These are phyloP conservation scores for Trematomus loennbergii DNA, from an alignment of 2,113 vertebrate species.

Conservation along the genomic window DNA sequence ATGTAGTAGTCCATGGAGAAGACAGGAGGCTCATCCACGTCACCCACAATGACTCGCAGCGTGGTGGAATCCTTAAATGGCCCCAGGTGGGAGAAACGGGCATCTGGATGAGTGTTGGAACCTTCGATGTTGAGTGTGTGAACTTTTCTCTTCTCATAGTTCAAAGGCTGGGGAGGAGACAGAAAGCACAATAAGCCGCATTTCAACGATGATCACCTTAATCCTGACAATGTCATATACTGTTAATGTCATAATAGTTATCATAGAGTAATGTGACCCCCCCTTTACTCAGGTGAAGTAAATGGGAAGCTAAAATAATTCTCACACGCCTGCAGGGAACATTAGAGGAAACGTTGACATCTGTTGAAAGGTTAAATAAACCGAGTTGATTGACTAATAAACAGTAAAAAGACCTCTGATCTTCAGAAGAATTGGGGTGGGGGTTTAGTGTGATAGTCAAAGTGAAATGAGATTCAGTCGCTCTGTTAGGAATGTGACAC, in stretches of 20 bases:
- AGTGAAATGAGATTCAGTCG: too few species aligned
- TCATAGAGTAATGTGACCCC: too few species aligned
- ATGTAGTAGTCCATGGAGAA: constrained; percentile 91
- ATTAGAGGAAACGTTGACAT: background rate
- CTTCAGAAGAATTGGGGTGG: too few species aligned
- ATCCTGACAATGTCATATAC: background rate
- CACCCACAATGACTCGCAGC: constrained; percentile 91
- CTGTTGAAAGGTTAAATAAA: background rate
- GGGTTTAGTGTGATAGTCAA: too few species aligned
- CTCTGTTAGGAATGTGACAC: too few species aligned
- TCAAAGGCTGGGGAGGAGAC: constrained; percentile 86
- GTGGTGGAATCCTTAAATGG: constrained; percentile 92
- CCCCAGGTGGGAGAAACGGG: constrained; percentile 91
- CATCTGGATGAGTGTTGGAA: constrained; percentile 89
- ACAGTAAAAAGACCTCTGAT: background rate
- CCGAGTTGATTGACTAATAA: background rate
- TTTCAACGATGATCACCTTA: background rate
- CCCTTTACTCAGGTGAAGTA: background rate
- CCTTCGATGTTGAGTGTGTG: constrained; percentile 93
- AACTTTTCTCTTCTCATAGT: constrained; percentile 94
- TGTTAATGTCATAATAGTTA: too few species aligned
- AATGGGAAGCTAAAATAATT: background rate
- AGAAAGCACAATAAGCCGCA: background rate
- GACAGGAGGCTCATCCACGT: constrained; percentile 91
- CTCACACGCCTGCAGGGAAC: background rate